phyloP scores from a whole-genome alignment of 2,888 invertebrate species.

The Xestobium rufovillosum region DNA sequence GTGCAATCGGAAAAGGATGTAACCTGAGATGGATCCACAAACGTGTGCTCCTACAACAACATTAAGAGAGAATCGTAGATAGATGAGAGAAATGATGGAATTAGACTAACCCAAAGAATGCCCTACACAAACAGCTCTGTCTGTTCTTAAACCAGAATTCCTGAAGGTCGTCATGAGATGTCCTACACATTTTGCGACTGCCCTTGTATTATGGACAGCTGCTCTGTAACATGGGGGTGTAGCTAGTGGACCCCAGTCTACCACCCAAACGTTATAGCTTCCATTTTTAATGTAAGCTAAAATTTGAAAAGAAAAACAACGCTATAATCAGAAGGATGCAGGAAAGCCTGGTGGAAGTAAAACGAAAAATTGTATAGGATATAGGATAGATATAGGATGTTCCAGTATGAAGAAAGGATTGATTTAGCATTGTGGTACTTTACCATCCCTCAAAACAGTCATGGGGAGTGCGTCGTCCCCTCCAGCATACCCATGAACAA shows the following conservation, averaged over 20 bases:
- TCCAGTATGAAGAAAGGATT: neutral
- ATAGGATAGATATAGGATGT: neutral
- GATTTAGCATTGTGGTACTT: slow-evolving; percentile 23
- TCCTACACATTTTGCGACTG: slow-evolving; percentile 64
- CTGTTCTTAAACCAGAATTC: slow-evolving; percentile 57
- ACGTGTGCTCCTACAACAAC: slow-evolving; percentile 60
- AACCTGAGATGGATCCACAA: slow-evolving; percentile 68
- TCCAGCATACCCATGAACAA: slow-evolving; percentile 73
- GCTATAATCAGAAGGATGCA: neutral
- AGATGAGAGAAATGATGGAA: slow-evolving; percentile 10
- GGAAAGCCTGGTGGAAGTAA: neutral
- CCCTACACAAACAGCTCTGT: slow-evolving; percentile 65
- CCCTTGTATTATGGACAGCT: slow-evolving; percentile 66
- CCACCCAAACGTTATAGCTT: slow-evolving; percentile 67
- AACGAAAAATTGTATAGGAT: neutral
- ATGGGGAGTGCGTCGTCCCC: slow-evolving; percentile 68
- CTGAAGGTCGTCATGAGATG: slow-evolving; percentile 56
- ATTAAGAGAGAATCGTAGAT: slow-evolving; percentile 33
- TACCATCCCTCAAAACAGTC: slow-evolving; percentile 64
- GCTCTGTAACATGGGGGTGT: slow-evolving; percentile 60
- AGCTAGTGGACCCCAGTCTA: slow-evolving; percentile 69
- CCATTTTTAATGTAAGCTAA: slow-evolving; percentile 66
- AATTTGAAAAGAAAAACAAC: slow-evolving; percentile 22
- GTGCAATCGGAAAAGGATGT: slow-evolving; percentile 63
- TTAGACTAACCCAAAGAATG: slow-evolving; percentile 49